Percentiles rank a stretch among this genome's conserved stretches.
phyloP scores from a whole-genome alignment of 2,797 vertebrate genomes.

The Sebastes reedi region DNA sequence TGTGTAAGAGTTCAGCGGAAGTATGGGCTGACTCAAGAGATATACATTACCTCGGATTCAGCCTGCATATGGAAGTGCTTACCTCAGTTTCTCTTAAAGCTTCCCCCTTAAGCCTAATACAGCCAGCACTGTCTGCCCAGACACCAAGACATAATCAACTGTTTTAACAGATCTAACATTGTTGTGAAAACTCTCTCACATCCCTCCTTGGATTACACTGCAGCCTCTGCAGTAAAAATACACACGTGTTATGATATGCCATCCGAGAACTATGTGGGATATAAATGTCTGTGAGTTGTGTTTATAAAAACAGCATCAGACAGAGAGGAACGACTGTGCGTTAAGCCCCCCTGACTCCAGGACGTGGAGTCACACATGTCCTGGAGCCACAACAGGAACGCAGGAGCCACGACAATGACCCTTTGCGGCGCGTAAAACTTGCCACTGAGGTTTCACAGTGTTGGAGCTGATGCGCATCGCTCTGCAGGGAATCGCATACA shows the following conservation, averaged over 20 bases:
- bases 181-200: constrained; percentile 75
- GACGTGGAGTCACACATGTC: constrained; percentile 55
- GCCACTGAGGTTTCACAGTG: constrained; percentile 34
- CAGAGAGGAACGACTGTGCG: constrained; percentile 58
- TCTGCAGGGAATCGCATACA: constrained; percentile 43
- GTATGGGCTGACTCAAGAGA: constrained; percentile 77
- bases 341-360: constrained; percentile 67
- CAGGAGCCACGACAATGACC: constrained; percentile 36
- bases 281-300: constrained; percentile 66
- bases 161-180: constrained; percentile 76
- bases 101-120: constrained; percentile 72
- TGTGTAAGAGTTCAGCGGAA: constrained; percentile 78
- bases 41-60: constrained; percentile 80
- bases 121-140: constrained; percentile 71
- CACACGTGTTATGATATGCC: constrained; percentile 74
- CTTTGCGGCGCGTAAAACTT: constrained; percentile 9
- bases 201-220: constrained; percentile 76
- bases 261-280: constrained; percentile 69
- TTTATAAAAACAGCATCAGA: constrained; percentile 78
- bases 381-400: constrained; percentile 56
- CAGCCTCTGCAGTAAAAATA: constrained; percentile 75
- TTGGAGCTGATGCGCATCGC: constrained; percentile 24
- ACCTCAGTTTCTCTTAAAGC: constrained; percentile 77
- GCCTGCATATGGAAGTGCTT: constrained; percentile 86
- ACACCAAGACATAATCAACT: constrained; percentile 75